A percentile compares a stretch with the other conserved stretches of the same genome.
phyloP scores from a whole-genome alignment of 2,797 vertebrate genomes.

The Chromis chromis region DNA sequence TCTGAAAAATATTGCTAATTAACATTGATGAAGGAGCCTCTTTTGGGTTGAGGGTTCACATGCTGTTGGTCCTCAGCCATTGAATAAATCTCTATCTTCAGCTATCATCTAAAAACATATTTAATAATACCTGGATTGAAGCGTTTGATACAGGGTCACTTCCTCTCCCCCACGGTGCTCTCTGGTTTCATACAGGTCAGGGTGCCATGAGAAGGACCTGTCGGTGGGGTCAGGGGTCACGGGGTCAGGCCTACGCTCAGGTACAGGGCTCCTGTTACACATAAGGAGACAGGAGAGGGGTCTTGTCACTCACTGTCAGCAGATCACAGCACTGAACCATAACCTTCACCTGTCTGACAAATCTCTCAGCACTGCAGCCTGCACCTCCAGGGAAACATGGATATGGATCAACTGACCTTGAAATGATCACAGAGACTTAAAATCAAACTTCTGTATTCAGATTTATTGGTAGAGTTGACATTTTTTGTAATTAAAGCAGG shows the following conservation, averaged over 20 bases:
- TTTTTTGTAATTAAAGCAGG: not conserved
- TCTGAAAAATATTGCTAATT: no score
- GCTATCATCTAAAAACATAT: not conserved
- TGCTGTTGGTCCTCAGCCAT: no score
- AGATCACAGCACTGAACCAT: constrained; percentile 77
- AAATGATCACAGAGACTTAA: constrained; percentile 32
- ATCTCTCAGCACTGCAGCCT: constrained; percentile 65
- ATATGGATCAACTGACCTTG: constrained; percentile 57
- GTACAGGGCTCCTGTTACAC: constrained; percentile 73
- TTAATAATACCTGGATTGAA: constrained; percentile 25
- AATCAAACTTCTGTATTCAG: not conserved
- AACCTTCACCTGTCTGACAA: constrained; percentile 69
- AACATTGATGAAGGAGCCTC: not conserved
- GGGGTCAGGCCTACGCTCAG: constrained; percentile 69
- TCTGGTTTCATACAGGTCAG: constrained; percentile 86
- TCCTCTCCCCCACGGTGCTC: constrained; percentile 66
- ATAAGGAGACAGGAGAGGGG: constrained; percentile 74
- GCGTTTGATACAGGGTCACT: constrained; percentile 57
- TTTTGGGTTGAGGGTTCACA: not conserved
- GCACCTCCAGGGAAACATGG: constrained; percentile 41
- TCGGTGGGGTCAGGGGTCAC: constrained; percentile 73
- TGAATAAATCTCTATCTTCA: constrained; percentile 14
- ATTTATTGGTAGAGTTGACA: not conserved
- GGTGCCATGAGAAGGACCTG: constrained; percentile 84
- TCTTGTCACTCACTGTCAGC: constrained; percentile 81